Percentiles rank a stretch among this genome's conserved stretches.
Evolutionary conservation across 1,140 invertebrate species (phyloP).

Genomic region (Zaprionus vittiger): DNA sequence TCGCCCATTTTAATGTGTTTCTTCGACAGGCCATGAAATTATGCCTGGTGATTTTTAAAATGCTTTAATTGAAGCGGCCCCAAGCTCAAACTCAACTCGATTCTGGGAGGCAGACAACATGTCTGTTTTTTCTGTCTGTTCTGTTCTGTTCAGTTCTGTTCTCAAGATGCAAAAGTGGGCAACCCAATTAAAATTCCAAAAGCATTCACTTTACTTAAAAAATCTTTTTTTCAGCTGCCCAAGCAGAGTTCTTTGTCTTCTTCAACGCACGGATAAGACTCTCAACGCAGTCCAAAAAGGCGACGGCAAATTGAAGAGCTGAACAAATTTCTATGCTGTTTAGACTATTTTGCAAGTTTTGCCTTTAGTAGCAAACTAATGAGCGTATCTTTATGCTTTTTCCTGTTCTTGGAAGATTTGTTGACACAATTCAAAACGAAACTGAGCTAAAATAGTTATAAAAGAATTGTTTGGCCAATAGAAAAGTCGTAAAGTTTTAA

Average conservation of each 20-base stretch:
- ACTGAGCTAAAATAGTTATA: conserved; percentile 34
- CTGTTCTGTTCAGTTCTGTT: conserved; percentile 42
- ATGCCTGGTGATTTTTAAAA: conserved; percentile 77
- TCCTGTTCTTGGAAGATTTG: conserved; percentile 19
- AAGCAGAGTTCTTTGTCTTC: background rate
- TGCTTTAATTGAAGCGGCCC: conserved; percentile 75
- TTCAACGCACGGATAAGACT: background rate
- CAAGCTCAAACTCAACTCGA: conserved; percentile 31
- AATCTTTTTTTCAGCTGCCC: conserved; percentile 46
- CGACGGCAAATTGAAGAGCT: conserved; percentile 22
- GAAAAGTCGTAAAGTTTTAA: conserved; percentile 60
- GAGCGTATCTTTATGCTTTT: conserved; percentile 1
- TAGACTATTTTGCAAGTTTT: conserved; percentile 5
- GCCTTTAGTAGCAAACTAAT: background rate
- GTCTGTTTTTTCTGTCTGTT: conserved; percentile 62
- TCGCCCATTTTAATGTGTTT: conserved; percentile 81
- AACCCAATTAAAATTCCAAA: conserved; percentile 76
- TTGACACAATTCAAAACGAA: conserved; percentile 56
- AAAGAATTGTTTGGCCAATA: conserved; percentile 56
- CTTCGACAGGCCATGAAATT: conserved; percentile 80
- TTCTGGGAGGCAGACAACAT: conserved; percentile 65
- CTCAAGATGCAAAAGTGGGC: conserved; percentile 76
- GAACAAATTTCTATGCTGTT: background rate
- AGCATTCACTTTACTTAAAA: conserved; percentile 73
- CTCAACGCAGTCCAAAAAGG: background rate